phyloP scores from a whole-genome alignment of 2,888 invertebrate species.

The Nycteola revayana region DNA sequence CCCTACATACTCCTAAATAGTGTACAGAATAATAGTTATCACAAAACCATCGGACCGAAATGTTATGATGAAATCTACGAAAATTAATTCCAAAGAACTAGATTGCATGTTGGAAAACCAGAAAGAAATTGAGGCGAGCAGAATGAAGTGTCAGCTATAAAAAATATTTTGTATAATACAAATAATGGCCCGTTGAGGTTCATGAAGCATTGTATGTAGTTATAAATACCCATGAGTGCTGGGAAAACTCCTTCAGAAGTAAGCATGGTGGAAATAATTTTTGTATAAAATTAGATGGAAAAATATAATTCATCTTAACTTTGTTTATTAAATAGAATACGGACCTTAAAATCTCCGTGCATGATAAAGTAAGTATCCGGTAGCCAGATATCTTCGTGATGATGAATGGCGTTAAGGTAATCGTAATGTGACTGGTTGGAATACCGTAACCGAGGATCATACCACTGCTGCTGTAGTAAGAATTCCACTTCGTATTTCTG shows the following conservation, averaged over 20 bases:
- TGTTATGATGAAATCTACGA: conserved; percentile 37
- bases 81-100: conserved; percentile 35
- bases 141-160: conserved; percentile 49
- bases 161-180: conserved; percentile 47
- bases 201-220: conserved; percentile 61
- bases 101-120: conserved; percentile 34
- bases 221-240: conserved; percentile 68
- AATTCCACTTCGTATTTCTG: conserved; percentile 99
- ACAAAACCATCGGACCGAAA: conserved; percentile 44
- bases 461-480: conserved; percentile 96
- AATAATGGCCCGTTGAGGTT: conserved; percentile 50
- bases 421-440: conserved; percentile 94
- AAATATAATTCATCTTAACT: conserved; percentile 27
- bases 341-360: conserved; percentile 95
- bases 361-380: conserved; percentile 98
- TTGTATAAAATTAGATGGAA: conserved; percentile 51
- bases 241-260: conserved; percentile 66
- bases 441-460: conserved; percentile 93
- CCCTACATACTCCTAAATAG: conserved; percentile 38
- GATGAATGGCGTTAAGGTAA: conserved; percentile 95
- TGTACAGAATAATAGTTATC: conserved; percentile 35
- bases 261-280: conserved; percentile 65
- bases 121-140: conserved; percentile 47
- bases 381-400: conserved; percentile 95
- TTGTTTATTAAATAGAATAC: conserved; percentile 27